Evolutionary conservation across 2,113 vertebrate genomes (phyloP), one percentile per base, ranked within the genome.

Genomic region (Poeciliopsis prolifica): DNA sequence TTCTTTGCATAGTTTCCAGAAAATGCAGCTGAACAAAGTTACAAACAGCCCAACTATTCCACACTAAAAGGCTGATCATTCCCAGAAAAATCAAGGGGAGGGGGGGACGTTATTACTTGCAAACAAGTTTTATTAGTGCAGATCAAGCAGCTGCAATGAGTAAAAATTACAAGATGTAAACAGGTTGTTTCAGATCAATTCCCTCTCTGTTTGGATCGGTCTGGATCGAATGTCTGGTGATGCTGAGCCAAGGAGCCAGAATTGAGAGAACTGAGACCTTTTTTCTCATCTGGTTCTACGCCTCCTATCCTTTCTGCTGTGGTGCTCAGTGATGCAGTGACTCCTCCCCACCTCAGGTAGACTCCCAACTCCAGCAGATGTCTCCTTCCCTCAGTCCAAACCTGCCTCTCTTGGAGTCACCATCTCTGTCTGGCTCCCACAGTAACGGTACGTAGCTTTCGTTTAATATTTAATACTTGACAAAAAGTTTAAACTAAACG

Each of bases 291-390:
- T 54, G 1, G 5, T 24, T 24, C 2, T 24, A 2, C 22, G 8
- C 7, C 51, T 62, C 14, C 15, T 67, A 22, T 70, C 35, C n/a
- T 69, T 1, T 22, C 22, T 61, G 78, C 70, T 48, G 82, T 28
- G 15, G 82, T 28, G 15, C n/a, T 64, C 37, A 42, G 17, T 70
- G 70, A 84, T 60, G 61, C 11, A 15, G 72, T 17, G 78, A 72
- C 91, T 90, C 91, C 91, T 83, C 90, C 91, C 91, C 76, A 3
- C 65, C 87, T 80, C 87, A 91, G 90, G 90, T 90, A 87, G 75
- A 77, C 37, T 31, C 82, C 70, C 66, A 78, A 60, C 67, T 82
- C 81, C 75, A 84, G 84, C 89, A 78, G 65, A 74, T 76, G 66
- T 75, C 82, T 79, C 72, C 64, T 81, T 81, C 80, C 61, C 80